A percentile compares a stretch with the other conserved stretches of the same genome.
phyloP scores from a whole-genome alignment of 2,113 vertebrate genomes.

The Eclectus roratus region DNA sequence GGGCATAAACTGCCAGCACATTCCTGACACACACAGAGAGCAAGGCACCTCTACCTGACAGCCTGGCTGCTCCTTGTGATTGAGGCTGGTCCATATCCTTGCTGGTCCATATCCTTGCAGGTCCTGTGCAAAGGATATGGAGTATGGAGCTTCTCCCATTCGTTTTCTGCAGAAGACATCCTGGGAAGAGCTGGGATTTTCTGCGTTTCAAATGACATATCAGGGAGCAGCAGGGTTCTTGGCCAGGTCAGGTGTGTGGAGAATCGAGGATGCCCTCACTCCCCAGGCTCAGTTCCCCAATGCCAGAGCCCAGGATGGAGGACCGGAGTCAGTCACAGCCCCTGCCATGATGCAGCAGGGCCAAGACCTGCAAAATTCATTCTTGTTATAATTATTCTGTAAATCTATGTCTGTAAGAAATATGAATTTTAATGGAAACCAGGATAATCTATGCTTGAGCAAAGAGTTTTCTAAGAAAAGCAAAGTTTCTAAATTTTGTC shows the following conservation, averaged over 20 bases:
- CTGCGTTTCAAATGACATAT: background rate
- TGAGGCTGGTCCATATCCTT: background rate
- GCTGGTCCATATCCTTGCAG: background rate
- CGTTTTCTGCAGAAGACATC: background rate
- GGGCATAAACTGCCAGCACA: background rate
- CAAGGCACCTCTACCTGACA: background rate
- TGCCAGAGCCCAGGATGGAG: background rate
- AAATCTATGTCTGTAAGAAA: background rate
- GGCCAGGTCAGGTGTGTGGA: background rate
- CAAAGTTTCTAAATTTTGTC: background rate
- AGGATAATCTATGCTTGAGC: background rate
- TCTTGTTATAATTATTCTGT: background rate
- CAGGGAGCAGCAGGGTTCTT: background rate
- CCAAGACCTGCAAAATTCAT: background rate
- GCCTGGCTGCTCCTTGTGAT: too few species aligned
- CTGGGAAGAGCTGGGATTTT: background rate
- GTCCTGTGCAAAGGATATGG: accelerated
- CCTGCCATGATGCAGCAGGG: background rate
- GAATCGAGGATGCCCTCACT: accelerated
- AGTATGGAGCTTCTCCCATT: background rate
- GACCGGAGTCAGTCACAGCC: accelerated
- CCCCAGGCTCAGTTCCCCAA: accelerated
- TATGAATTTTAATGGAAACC: background rate
- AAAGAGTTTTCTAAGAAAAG: background rate
- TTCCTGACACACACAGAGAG: background rate